A percentile compares a stretch with the other conserved stretches of the same genome.
Conservation (phyloP, 2,888 invertebrate genomes). For the Calameuta pallipes region DNA sequence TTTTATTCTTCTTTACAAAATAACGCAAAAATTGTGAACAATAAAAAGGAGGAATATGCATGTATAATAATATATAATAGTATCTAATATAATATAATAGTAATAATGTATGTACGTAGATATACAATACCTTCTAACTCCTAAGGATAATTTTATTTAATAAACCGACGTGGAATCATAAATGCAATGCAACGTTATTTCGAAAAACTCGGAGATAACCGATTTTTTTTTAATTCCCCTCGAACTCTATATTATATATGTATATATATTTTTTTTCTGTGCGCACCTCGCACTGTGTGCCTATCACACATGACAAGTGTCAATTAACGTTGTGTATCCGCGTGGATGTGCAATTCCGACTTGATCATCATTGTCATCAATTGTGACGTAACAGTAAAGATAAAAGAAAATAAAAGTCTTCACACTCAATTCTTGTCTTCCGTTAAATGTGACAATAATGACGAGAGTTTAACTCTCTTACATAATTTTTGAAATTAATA, state of each 20-base stretch:
- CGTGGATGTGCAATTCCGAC: no score
- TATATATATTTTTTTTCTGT: slow-evolving; percentile 29
- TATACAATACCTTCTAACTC: slow-evolving; percentile 16
- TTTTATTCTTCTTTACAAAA: slow-evolving; percentile 61
- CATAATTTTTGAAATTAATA: no score
- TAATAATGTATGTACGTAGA: slow-evolving; percentile 26
- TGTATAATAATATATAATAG: slow-evolving; percentile 32
- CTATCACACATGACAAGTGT: not conserved
- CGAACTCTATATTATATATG: slow-evolving; percentile 11
- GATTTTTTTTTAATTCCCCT: slow-evolving; percentile 1
- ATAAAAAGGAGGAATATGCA: slow-evolving; percentile 43
- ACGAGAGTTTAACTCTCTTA: no score
- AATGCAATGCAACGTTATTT: slow-evolving; percentile 10
- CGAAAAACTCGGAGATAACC: slow-evolving; percentile 6
- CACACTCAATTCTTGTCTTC: no score
- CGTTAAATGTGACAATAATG: no score
- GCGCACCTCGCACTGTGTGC: slow-evolving; percentile 43
- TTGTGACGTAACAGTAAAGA: not conserved
- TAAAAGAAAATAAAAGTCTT: not conserved
- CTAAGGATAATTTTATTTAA: slow-evolving; percentile 16
- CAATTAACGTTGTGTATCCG: no score
- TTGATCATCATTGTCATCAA: no score
- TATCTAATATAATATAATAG: slow-evolving; percentile 29
- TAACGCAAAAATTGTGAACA: slow-evolving; percentile 52
- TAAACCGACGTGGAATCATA: slow-evolving; percentile 21